phyloP scores from a whole-genome alignment of 1,140 invertebrate species.

The Linepithema humile region DNA sequence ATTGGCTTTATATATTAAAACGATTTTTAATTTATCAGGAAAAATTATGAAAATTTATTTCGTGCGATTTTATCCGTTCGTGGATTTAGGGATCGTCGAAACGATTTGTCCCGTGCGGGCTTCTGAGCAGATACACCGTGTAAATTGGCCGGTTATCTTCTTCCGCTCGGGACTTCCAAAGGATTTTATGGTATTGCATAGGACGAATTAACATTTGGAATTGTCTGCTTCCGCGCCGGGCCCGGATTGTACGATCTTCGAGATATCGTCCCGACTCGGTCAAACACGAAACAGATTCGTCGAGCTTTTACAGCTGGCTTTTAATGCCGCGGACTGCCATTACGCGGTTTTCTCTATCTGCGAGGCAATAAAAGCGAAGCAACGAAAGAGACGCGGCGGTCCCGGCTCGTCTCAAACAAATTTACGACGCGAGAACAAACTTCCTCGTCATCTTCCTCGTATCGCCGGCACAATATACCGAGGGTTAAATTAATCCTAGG shows the following conservation, averaged over 20 bases:
- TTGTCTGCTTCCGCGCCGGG: neutral
- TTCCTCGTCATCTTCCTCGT: constrained; percentile 40
- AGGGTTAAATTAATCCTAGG: constrained; percentile 18
- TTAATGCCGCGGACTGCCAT: constrained; percentile 33
- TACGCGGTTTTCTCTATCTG: constrained; percentile 42
- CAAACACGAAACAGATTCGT: constrained; percentile 31
- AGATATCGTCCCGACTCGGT: constrained; percentile 16
- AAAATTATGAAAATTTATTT: no score
- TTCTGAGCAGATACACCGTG: no score
- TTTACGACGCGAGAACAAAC: constrained; percentile 52
- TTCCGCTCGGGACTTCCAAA: neutral
- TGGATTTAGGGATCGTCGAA: no score
- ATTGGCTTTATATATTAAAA: no score
- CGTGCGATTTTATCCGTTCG: no score
- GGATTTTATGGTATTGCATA: neutral
- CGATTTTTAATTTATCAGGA: no score
- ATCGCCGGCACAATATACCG: neutral
- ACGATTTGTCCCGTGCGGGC: no score
- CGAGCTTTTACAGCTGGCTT: constrained; percentile 34
- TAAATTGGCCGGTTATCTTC: constrained; percentile 10
- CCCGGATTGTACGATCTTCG: constrained; percentile 1
- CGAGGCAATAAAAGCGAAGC: constrained; percentile 30
- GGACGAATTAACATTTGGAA: constrained; percentile 22
- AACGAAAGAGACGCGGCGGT: neutral
- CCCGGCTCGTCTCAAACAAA: constrained; percentile 26